These are phyloP conservation scores for Lasiurus cinereus DNA, from an alignment of 2,113 vertebrate genomes.

Conservation along the genomic window DNA sequence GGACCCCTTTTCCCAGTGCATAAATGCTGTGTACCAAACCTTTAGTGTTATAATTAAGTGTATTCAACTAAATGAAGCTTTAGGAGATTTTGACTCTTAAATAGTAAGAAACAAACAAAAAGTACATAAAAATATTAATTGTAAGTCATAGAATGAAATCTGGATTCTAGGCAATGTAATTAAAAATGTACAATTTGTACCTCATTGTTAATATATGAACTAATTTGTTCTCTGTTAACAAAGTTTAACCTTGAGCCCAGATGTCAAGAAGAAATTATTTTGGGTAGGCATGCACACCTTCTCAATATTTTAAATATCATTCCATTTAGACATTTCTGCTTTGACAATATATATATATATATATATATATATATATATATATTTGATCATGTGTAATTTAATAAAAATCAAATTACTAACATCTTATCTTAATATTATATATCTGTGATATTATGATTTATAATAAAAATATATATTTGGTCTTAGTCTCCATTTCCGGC, in stretches of 20 bases:
- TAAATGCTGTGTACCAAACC: no score
- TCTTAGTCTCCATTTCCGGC: background rate
- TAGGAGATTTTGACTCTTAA: background rate
- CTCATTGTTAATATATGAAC: background rate
- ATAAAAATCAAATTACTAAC: slow-evolving; percentile 48
- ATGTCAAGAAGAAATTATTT: background rate
- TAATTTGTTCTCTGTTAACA: background rate
- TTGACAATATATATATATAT: background rate
- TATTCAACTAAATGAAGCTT: background rate
- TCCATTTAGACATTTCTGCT: background rate
- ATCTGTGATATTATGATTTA: background rate
- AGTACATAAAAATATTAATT: background rate
- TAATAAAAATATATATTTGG: slow-evolving; percentile 1
- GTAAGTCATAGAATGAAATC: background rate
- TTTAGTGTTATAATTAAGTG: background rate
- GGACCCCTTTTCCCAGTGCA: no score
- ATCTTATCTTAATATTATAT: background rate
- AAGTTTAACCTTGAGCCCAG: background rate
- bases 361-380: background rate
- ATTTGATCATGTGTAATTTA: background rate
- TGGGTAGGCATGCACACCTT: background rate
- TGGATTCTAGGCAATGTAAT: background rate
- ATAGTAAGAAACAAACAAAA: background rate
- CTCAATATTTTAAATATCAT: background rate
- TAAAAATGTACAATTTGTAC: background rate